Base-by-base conservation (phyloP, 35 echinoderm and acorn worm species). In the Heliocidaris erythrogramma region DNA sequence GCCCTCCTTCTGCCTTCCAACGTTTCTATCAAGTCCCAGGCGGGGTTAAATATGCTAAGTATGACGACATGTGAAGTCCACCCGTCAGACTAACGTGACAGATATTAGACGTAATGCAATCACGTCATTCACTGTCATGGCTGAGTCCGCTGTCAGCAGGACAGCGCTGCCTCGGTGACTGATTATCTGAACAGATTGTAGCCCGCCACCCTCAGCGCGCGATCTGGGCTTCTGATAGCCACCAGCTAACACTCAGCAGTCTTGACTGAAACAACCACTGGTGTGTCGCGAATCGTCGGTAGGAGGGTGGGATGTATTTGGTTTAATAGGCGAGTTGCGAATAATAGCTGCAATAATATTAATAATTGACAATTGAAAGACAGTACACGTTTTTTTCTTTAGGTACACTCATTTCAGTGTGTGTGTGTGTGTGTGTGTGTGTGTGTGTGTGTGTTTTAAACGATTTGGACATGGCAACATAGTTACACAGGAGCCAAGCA, bases 41-140 rank as follows among this genome's bases (percentile, higher is more conserved):
- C 65, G 65, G 52, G 52, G 21, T 78, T 18, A 27, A 78, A 78
- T 24, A 24, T 78, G 65, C 7, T 78, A 21, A 78, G 21, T 9
- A 78, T 78, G 18, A n/a, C 27, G 65, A n/a, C 24, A 27, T 32
- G 31, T 89, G 87, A 89, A 32, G 47, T 89, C 87, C 47, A 32
- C 31, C 35, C 30, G 87, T 9, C 18, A 78, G 29, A 5, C 32
- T 89, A 47, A 89, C 32, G 31, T 89, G 87, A 89, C 87, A 89
- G 47, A 31, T 89, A 89, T 89, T 89, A 48, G 29, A n/a, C 12
- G 47, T 89, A 89, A 89, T 89, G 87, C 30, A 89, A 89, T 89
- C 87, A 89, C 31, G 31, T 89, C 87, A 48, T 89, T 89, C 31
- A 47, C 87, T 48, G 87, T 16, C 31, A 47, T 89, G 31, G 32